phyloP scores from a whole-genome alignment of 2,797 vertebrate species.

The Australoheros facetus region DNA sequence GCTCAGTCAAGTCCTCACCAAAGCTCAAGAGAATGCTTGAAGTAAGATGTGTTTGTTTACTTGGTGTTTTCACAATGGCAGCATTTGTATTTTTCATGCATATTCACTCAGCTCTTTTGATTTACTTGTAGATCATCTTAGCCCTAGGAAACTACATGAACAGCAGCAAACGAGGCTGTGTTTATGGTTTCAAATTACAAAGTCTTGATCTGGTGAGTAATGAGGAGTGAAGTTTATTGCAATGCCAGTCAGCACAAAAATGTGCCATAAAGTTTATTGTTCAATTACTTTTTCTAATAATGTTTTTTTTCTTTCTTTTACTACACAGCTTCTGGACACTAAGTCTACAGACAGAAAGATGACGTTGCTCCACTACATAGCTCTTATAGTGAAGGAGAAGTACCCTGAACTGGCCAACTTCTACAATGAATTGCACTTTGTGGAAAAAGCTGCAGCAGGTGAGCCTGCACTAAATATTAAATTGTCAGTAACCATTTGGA shows the following conservation, averaged over 20 bases:
- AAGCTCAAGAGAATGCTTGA: slow-evolving; percentile 95
- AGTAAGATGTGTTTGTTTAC: slow-evolving; percentile 73
- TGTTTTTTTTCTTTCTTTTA: background rate
- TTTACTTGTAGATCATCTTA: slow-evolving; percentile 87
- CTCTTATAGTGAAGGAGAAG: slow-evolving; percentile 93
- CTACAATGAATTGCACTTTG: slow-evolving; percentile 93
- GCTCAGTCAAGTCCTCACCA: slow-evolving; percentile 92
- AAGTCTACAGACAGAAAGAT: slow-evolving; percentile 97
- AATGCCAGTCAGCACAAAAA: background rate
- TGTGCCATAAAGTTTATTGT: background rate
- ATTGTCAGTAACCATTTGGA: rapidly evolving
- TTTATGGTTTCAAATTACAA: slow-evolving; percentile 97
- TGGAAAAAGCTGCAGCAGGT: slow-evolving; percentile 97
- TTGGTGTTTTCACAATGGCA: background rate
- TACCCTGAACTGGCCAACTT: slow-evolving; percentile 92
- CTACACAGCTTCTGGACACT: slow-evolving; percentile 91
- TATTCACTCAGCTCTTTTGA: background rate
- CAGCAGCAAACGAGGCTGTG: slow-evolving; percentile 95
- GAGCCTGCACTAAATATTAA: slow-evolving; percentile 1
- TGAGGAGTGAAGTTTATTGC: background rate
- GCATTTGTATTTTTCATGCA: background rate
- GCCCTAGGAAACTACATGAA: slow-evolving; percentile 99
- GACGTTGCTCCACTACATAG: slow-evolving; percentile 96
- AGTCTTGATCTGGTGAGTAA: slow-evolving; percentile 93
- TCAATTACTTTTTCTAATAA: slow-evolving; percentile 2